Evolutionary conservation across 2,113 vertebrate species (phyloP).

Genomic region (Gallinago jamesoni): DNA sequence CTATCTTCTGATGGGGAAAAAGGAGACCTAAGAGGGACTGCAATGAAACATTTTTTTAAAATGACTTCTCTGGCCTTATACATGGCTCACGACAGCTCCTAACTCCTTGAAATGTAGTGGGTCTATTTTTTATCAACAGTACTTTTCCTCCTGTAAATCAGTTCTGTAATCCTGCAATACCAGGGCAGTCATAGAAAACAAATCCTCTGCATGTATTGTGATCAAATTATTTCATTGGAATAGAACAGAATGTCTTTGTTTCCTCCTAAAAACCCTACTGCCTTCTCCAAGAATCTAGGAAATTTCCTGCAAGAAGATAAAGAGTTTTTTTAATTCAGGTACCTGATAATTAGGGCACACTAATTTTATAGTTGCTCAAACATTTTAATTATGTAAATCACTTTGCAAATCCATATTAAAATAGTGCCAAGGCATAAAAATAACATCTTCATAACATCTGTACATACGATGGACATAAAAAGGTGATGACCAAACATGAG

Average conservation of each 20-base stretch:
- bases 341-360: not conserved
- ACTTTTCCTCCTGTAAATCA: not conserved
- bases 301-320: not conserved
- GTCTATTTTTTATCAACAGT: not conserved
- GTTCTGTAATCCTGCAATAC: not conserved
- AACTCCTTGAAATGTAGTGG: not conserved
- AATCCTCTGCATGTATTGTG: not conserved
- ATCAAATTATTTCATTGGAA: not conserved
- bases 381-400: not conserved
- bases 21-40: not conserved
- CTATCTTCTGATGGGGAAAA: not conserved
- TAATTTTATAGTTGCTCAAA: not conserved
- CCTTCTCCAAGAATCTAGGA: not conserved
- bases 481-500: not conserved
- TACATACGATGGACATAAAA: not conserved
- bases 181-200: not conserved
- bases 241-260: not conserved
- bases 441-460: not conserved
- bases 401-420: not conserved
- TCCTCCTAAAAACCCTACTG: not conserved
- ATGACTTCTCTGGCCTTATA: not conserved
- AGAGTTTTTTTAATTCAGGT: not conserved
- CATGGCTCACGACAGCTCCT: not conserved
- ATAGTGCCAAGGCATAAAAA: not conserved
- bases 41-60: rapidly evolving